These are phyloP conservation scores for Brachyalestes nurse DNA, from an alignment of 2,797 vertebrate genomes.

Conservation along the genomic window DNA sequence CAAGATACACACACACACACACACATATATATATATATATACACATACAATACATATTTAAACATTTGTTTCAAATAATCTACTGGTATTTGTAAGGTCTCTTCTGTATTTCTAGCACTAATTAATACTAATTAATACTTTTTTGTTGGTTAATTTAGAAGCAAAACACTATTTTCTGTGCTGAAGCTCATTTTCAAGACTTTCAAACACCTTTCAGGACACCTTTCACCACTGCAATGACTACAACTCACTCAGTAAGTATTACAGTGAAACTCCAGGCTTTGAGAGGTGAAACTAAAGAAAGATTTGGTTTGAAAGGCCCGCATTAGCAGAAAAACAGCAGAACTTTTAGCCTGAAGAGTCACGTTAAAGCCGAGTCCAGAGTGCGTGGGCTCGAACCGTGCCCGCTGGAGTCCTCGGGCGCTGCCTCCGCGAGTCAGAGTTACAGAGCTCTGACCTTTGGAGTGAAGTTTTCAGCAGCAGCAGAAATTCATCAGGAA, in stretches of 20 bases:
- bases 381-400: neutral
- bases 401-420: conserved; percentile 9
- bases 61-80: no score
- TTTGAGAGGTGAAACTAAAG: neutral
- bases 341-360: neutral
- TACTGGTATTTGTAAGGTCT: no score
- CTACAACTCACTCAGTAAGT: neutral
- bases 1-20: no score
- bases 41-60: no score
- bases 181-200: no score
- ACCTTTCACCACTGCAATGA: no score
- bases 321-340: neutral
- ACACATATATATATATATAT: no score
- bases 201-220: no score
- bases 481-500: conserved; percentile 12
- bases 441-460: conserved; percentile 19
- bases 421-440: neutral
- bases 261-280: neutral
- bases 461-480: neutral
- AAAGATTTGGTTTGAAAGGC: neutral
- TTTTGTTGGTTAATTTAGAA: no score
- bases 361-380: neutral
- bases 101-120: no score
- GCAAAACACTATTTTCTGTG: no score
- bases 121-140: no score